A percentile compares a stretch with the other conserved stretches of the same genome.
phyloP scores from a whole-genome alignment of 2,113 vertebrate species.

The Suncus etruscus region DNA sequence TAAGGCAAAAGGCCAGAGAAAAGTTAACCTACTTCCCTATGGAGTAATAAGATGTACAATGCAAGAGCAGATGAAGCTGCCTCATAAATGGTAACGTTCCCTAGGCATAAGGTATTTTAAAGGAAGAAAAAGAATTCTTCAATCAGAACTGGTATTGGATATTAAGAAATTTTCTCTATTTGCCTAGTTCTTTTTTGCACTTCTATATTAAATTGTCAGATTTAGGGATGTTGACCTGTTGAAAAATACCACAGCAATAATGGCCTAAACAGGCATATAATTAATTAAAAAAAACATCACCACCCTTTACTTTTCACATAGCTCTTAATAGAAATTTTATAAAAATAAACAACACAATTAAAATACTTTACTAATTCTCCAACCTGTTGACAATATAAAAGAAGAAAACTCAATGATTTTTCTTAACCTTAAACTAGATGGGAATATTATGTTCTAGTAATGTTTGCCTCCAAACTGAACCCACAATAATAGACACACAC shows the following conservation, averaged over 20 bases:
- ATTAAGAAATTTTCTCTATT: slow-evolving; percentile 62
- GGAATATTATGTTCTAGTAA: slow-evolving; percentile 82
- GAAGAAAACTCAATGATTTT: slow-evolving; percentile 79
- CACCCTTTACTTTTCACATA: slow-evolving; percentile 89
- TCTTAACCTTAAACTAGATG: slow-evolving; percentile 83
- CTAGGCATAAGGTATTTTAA: slow-evolving; percentile 54
- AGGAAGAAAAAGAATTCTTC: slow-evolving; percentile 79
- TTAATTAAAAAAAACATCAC: slow-evolving; percentile 90
- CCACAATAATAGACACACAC: slow-evolving; percentile 82
- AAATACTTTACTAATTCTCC: slow-evolving; percentile 84
- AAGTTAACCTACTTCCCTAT: slow-evolving; percentile 81
- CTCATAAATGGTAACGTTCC: slow-evolving; percentile 67
- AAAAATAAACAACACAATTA: slow-evolving; percentile 87
- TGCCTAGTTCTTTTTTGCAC: slow-evolving; percentile 68
- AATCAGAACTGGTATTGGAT: not conserved
- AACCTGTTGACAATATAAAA: slow-evolving; percentile 83
- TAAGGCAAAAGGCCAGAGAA: slow-evolving; percentile 84
- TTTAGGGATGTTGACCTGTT: slow-evolving; percentile 78
- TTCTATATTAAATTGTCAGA: slow-evolving; percentile 69
- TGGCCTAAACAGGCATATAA: slow-evolving; percentile 85
- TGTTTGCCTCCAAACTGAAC: slow-evolving; percentile 78
- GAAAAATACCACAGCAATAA: slow-evolving; percentile 86
- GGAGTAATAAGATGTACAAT: slow-evolving; percentile 80
- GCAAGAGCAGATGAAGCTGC: slow-evolving; percentile 75
- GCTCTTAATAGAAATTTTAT: slow-evolving; percentile 88